These are phyloP conservation scores for Liodrosophila aerea DNA, from an alignment of 2,888 invertebrate genomes.

Conservation along the genomic window DNA sequence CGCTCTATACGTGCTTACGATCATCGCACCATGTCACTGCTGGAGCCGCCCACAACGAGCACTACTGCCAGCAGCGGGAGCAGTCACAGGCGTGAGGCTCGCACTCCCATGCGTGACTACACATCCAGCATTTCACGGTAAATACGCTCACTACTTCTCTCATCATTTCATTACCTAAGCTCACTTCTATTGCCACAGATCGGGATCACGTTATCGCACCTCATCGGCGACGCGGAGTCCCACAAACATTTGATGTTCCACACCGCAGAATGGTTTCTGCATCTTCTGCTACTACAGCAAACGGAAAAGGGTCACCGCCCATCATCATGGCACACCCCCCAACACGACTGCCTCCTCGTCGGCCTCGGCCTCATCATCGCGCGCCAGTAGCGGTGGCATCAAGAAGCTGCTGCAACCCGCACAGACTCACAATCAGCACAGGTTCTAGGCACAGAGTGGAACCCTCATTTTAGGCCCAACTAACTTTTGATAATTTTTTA, in stretches of 20 bases:
- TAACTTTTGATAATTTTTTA: conserved; percentile 62
- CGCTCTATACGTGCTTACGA: conserved; percentile 80
- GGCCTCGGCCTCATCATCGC: conserved; percentile 67
- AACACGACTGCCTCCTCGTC: conserved; percentile 69
- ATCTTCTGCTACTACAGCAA: conserved; percentile 81
- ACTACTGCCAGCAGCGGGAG: conserved; percentile 23
- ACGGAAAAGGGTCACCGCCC: conserved; percentile 59
- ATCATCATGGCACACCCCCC: conserved; percentile 37
- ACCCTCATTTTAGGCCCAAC: conserved; percentile 23
- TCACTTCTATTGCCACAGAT: conserved; percentile 63
- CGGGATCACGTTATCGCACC: conserved; percentile 80
- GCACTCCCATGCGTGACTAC: conserved; percentile 75
- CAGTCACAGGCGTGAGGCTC: conserved; percentile 72
- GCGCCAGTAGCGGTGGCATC: conserved; percentile 58
- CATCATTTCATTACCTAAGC: too few species aligned
- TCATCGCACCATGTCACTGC: conserved; percentile 80
- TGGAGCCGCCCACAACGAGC: conserved; percentile 73
- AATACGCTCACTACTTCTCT: conserved; percentile 11
- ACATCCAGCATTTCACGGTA: conserved; percentile 78
- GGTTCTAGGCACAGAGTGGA: conserved; percentile 50
- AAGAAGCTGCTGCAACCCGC: conserved; percentile 52
- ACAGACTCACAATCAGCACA: conserved; percentile 49
- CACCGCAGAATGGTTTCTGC: conserved; percentile 82
- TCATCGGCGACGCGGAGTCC: conserved; percentile 81
- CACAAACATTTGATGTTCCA: conserved; percentile 83